Conservation (phyloP, 2,888 invertebrate species). For the Elgonia sp. region DNA sequence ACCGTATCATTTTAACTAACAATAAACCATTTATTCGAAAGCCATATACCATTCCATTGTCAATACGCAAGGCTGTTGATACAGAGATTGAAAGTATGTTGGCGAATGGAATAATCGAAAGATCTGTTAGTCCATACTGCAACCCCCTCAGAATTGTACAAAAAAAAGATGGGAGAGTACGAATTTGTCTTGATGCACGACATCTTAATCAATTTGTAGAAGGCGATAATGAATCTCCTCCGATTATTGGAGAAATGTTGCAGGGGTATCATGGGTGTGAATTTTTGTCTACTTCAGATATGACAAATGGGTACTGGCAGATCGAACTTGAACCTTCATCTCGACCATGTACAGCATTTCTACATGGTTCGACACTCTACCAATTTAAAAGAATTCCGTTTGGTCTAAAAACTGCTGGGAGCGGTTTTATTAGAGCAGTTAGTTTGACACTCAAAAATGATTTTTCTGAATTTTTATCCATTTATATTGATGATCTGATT, state of each 20-base stretch:
- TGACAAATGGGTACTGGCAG: slow-evolving; percentile 80
- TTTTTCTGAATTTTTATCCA: slow-evolving; percentile 27
- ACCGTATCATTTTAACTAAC: slow-evolving; percentile 76
- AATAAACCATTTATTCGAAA: slow-evolving; percentile 74
- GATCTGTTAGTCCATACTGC: slow-evolving; percentile 79
- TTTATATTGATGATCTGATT: slow-evolving; percentile 19
- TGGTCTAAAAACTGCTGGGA: slow-evolving; percentile 79
- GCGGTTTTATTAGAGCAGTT: no score
- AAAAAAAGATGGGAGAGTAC: slow-evolving; percentile 80
- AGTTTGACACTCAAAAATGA: no score
- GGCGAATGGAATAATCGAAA: slow-evolving; percentile 79
- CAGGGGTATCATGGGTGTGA: slow-evolving; percentile 76
- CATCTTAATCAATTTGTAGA: slow-evolving; percentile 80
- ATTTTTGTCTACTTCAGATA: slow-evolving; percentile 75
- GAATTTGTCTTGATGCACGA: slow-evolving; percentile 83
- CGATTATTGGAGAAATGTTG: slow-evolving; percentile 75
- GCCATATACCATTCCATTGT: slow-evolving; percentile 81
- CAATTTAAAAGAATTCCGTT: slow-evolving; percentile 82
- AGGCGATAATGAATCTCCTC: slow-evolving; percentile 79
- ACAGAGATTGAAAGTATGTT: slow-evolving; percentile 80
- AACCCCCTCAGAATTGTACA: slow-evolving; percentile 81
- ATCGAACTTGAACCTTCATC: slow-evolving; percentile 75
- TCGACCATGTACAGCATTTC: slow-evolving; percentile 78
- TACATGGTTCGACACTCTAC: slow-evolving; percentile 76
- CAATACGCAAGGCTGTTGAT: slow-evolving; percentile 77